phyloP scores from a whole-genome alignment of 1,140 invertebrate genomes.

The Apolygus lucorum region DNA sequence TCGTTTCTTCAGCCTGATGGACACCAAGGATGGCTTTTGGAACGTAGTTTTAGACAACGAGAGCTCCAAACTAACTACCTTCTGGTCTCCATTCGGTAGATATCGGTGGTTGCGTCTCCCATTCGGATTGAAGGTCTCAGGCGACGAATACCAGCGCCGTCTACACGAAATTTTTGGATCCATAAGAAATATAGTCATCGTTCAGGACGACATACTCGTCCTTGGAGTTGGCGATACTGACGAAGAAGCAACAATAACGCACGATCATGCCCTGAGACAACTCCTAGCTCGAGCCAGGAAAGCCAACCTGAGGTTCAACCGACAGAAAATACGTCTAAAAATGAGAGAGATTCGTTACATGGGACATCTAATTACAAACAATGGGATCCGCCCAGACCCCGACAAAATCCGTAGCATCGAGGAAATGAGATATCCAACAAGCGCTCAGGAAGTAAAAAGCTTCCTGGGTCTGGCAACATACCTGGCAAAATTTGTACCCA shows the following conservation, averaged over 20 bases:
- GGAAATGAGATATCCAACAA: constrained; percentile 26
- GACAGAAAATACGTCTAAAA: background rate
- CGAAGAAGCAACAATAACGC: background rate
- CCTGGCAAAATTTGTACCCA: constrained; percentile 33
- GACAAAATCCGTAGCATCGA: background rate
- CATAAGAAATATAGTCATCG: background rate
- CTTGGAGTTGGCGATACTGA: constrained; percentile 1
- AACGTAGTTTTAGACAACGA: constrained; percentile 34
- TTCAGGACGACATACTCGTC: background rate
- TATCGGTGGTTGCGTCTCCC: constrained; percentile 39
- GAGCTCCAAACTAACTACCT: constrained; percentile 40
- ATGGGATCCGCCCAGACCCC: background rate
- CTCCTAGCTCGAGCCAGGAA: constrained; percentile 33
- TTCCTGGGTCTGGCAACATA: constrained; percentile 35
- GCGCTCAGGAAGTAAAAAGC: constrained; percentile 32
- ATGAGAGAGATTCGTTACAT: background rate
- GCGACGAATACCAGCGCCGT: constrained; percentile 31
- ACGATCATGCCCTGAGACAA: constrained; percentile 25
- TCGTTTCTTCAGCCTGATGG: background rate
- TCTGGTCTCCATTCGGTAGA: constrained; percentile 40
- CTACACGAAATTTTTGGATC: background rate
- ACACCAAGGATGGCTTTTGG: background rate
- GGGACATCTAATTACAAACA: background rate
- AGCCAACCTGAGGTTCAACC: constrained; percentile 24
- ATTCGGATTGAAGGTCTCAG: constrained; percentile 39